Conservation (phyloP, 2,797 vertebrate species). For the Syndactyla subalaris region DNA sequence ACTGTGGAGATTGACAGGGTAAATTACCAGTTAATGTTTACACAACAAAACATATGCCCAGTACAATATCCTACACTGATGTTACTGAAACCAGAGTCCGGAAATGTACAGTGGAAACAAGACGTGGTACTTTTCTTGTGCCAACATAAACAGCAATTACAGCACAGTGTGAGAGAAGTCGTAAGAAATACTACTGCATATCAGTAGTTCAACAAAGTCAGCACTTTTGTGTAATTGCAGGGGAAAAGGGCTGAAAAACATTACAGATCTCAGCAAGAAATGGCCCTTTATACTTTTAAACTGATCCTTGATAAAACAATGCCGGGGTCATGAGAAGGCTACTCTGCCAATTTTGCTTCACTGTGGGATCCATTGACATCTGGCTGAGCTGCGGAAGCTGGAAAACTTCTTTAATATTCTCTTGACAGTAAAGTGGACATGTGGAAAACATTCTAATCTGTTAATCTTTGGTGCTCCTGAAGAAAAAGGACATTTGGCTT, state of each 20-base stretch:
- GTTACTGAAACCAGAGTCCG: slow-evolving; percentile 85
- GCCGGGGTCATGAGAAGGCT: slow-evolving; percentile 82
- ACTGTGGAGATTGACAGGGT: slow-evolving; percentile 75
- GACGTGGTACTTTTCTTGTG: slow-evolving; percentile 79
- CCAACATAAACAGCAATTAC: slow-evolving; percentile 95
- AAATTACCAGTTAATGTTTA: slow-evolving; percentile 88
- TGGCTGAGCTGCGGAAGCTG: slow-evolving; percentile 89
- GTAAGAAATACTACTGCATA: slow-evolving; percentile 86
- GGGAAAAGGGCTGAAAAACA: slow-evolving; percentile 74
- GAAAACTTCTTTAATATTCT: slow-evolving; percentile 95
- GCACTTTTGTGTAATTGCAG: slow-evolving; percentile 88
- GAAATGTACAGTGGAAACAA: slow-evolving; percentile 86
- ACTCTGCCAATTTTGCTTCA: slow-evolving; percentile 85
- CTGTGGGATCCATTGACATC: slow-evolving; percentile 88
- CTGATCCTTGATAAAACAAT: slow-evolving; percentile 82
- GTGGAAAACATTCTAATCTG: slow-evolving; percentile 93
- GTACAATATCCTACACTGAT: slow-evolving; percentile 87
- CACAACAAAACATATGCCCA: slow-evolving; percentile 85
- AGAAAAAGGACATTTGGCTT: slow-evolving; percentile 81
- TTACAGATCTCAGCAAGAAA: slow-evolving; percentile 78
- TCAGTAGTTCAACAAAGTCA: slow-evolving; percentile 82
- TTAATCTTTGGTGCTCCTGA: slow-evolving; percentile 85
- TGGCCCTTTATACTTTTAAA: slow-evolving; percentile 75
- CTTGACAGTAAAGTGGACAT: slow-evolving; percentile 89
- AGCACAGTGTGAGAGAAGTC: slow-evolving; percentile 83